Percentiles rank a stretch among this genome's conserved stretches.
Evolutionary conservation across 2,888 invertebrate genomes (phyloP).

Genomic region (Spialia ferax): DNA sequence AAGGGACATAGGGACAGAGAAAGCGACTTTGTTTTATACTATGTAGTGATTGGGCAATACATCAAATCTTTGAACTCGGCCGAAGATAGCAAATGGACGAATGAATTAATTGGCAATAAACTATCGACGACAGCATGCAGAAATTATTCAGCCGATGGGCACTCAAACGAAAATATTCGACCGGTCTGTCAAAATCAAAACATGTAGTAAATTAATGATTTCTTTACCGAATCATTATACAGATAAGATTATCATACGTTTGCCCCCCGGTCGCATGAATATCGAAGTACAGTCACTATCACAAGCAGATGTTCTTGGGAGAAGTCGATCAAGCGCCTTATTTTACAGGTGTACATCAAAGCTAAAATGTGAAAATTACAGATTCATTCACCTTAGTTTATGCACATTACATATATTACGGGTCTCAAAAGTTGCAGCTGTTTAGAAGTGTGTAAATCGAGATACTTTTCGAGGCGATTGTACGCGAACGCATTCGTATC

Average conservation of each 20-base stretch:
- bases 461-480: conserved; percentile 42
- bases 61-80: not conserved
- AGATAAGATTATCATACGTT: conserved; percentile 60
- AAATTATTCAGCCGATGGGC: conserved; percentile 26
- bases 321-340: not conserved
- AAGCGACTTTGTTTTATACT: too few species aligned
- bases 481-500: conserved; percentile 44
- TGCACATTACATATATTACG: conserved; percentile 18
- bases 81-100: not conserved
- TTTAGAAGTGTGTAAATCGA: conserved; percentile 8
- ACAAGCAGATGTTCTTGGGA: conserved; percentile 38
- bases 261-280: conserved; percentile 62
- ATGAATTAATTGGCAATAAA: conserved; percentile 8
- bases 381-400: conserved; percentile 7
- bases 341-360: conserved; percentile 27
- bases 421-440: conserved; percentile 41
- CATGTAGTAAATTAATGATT: conserved; percentile 62
- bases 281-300: conserved; percentile 57
- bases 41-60: not conserved
- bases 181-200: conserved; percentile 52
- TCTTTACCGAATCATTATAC: conserved; percentile 57
- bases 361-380: conserved; percentile 18
- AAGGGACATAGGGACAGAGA: too few species aligned
- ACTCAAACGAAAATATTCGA: conserved; percentile 19
- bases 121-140: conserved; percentile 16